Percentiles rank a stretch among this genome's conserved stretches.
phyloP scores from a whole-genome alignment of 2,888 invertebrate genomes.

The Xestia sexstrigata region DNA sequence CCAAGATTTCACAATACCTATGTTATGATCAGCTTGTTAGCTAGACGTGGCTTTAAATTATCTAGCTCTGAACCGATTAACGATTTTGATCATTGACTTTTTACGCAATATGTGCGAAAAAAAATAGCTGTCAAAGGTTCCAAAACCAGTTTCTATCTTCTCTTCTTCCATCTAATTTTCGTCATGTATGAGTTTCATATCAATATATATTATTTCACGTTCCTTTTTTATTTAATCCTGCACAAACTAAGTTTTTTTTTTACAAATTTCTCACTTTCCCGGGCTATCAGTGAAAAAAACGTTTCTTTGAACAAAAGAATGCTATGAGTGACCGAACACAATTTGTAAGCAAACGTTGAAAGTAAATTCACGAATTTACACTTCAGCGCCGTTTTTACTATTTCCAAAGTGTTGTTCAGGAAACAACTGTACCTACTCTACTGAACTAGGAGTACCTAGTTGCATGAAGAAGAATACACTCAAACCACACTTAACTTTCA shows the following conservation, averaged over 20 bases:
- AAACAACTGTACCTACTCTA: no score
- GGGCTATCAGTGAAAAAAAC: no score
- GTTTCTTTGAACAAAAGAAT: no score
- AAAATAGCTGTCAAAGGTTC: not conserved
- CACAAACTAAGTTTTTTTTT: no score
- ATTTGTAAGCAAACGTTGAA: not conserved
- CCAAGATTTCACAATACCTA: constrained; percentile 33
- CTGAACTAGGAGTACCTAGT: not conserved
- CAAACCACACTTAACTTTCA: not conserved
- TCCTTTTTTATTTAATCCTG: not conserved
- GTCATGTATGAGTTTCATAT: not conserved
- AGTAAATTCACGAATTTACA: not conserved
- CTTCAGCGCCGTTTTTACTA: not conserved
- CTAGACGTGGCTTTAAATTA: constrained; percentile 47
- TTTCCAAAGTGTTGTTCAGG: not conserved
- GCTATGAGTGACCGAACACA: not conserved
- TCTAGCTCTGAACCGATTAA: not conserved
- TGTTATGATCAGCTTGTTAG: not conserved
- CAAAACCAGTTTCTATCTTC: not conserved
- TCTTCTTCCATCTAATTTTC: not conserved
- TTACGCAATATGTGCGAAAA: not conserved
- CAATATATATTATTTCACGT: not conserved
- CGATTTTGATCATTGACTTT: not conserved
- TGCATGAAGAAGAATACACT: not conserved
- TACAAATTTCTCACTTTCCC: no score